Evolutionary conservation across 1,140 invertebrate genomes (phyloP).

Genomic region (Heterodera schachtii): DNA sequence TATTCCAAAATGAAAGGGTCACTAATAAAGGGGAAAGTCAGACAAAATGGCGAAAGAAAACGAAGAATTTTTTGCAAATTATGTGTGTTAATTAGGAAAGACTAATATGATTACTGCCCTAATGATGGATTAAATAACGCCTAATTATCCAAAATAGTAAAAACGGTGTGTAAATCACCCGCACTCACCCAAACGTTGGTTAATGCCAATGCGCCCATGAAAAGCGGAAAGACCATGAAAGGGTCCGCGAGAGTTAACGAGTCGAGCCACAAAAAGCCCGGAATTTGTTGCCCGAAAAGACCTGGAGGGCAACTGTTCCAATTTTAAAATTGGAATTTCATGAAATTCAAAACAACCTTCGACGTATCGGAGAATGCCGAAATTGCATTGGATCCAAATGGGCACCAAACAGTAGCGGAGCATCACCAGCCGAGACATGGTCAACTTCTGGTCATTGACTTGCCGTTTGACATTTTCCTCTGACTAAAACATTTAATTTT

Average conservation of each 20-base stretch:
- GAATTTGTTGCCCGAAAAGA: neutral
- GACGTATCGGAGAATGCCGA: neutral
- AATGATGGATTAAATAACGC: no score
- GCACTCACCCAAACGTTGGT: neutral
- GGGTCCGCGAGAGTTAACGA: constrained; percentile 11
- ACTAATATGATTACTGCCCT: no score
- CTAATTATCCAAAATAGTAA: no score
- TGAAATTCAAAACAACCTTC: neutral
- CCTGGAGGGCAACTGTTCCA: no score
- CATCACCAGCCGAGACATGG: neutral
- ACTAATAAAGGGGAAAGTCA: no score
- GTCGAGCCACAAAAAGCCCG: constrained; percentile 13
- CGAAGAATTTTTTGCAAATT: no score
- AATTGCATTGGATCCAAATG: constrained; percentile 9
- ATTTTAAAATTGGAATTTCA: no score
- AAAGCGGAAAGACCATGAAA: constrained; percentile 15
- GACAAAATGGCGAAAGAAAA: no score
- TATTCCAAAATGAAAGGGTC: no score
- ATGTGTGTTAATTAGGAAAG: no score
- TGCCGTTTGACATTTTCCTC: neutral
- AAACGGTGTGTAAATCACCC: no score
- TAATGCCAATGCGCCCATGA: neutral
- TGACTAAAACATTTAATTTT: neutral
- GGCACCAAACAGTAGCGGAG: constrained; percentile 5
- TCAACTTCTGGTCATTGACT: neutral